Conservation (phyloP, 2,888 invertebrate genomes). For the Oxycera nigricornis region DNA sequence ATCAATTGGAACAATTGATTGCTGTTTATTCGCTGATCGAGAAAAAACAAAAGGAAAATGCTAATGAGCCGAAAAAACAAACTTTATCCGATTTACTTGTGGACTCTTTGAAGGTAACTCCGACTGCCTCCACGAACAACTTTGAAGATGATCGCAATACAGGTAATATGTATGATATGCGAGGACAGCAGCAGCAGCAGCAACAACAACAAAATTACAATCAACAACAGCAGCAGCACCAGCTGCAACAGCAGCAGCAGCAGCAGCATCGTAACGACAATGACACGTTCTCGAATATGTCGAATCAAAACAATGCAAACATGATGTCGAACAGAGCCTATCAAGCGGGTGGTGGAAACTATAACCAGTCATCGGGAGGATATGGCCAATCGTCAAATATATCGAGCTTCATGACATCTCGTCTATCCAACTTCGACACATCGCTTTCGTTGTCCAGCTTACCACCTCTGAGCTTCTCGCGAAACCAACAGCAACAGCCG, state of each 20-base stretch:
- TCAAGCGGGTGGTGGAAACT: slow-evolving; percentile 3
- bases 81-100: slow-evolving; percentile 51
- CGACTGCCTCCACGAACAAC: background rate
- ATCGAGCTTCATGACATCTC: slow-evolving; percentile 4
- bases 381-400: slow-evolving; percentile 1
- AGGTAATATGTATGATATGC: background rate
- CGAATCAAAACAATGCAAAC: background rate
- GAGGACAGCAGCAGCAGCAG: background rate
- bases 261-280: background rate
- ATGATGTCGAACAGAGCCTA: background rate
- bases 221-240: background rate
- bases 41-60: slow-evolving; percentile 49
- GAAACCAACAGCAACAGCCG: background rate
- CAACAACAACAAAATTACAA: background rate
- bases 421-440: slow-evolving; percentile 39
- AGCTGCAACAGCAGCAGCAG: background rate
- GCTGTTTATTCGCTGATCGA: slow-evolving; percentile 67
- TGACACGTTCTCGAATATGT: background rate
- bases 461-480: background rate
- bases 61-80: slow-evolving; percentile 47
- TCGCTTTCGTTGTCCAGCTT: slow-evolving; percentile 37
- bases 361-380: background rate
- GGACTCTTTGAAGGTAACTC: slow-evolving; percentile 48
- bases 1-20: slow-evolving; percentile 78
- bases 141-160: background rate